These are phyloP conservation scores for Brachypodius melanocephalos DNA, from an alignment of 2,113 vertebrate genomes.

Conservation along the genomic window DNA sequence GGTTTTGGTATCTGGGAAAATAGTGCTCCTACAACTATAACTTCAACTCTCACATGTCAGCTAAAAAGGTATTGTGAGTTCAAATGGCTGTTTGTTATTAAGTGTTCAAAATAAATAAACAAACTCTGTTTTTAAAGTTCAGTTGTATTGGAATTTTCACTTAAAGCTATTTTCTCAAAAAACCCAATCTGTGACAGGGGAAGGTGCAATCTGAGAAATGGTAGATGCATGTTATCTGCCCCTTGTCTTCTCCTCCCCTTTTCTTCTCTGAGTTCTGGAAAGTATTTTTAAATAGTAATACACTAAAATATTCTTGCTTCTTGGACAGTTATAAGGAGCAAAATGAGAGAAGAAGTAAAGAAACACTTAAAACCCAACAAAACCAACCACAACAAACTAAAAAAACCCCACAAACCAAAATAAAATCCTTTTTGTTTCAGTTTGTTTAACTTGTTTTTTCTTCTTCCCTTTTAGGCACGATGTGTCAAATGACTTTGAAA, in stretches of 20 bases:
- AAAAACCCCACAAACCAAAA: background rate
- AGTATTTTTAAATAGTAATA: background rate
- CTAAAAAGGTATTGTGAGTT: background rate
- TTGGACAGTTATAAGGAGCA: background rate
- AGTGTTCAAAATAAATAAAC: background rate
- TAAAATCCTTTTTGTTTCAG: background rate
- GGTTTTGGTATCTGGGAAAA: background rate
- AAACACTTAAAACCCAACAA: background rate
- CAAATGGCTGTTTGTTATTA: background rate
- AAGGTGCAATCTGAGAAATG: background rate
- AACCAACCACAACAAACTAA: background rate
- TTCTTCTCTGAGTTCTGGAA: background rate
- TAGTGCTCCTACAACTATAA: background rate
- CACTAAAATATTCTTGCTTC: background rate
- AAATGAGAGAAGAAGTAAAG: background rate
- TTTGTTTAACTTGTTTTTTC: background rate
- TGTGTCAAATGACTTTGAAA: slow-evolving; percentile 89
- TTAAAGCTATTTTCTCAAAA: background rate
- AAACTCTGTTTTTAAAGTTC: background rate
- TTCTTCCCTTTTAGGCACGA: slow-evolving; percentile 76
- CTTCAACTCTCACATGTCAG: background rate
- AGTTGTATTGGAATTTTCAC: background rate
- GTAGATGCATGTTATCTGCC: background rate
- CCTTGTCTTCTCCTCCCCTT: background rate
- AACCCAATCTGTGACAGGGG: background rate